A percentile compares a stretch with the other conserved stretches of the same genome.
These are phyloP conservation scores for Halcyon leucocephala DNA, from an alignment of 2,797 vertebrate species.

Conservation along the genomic window DNA sequence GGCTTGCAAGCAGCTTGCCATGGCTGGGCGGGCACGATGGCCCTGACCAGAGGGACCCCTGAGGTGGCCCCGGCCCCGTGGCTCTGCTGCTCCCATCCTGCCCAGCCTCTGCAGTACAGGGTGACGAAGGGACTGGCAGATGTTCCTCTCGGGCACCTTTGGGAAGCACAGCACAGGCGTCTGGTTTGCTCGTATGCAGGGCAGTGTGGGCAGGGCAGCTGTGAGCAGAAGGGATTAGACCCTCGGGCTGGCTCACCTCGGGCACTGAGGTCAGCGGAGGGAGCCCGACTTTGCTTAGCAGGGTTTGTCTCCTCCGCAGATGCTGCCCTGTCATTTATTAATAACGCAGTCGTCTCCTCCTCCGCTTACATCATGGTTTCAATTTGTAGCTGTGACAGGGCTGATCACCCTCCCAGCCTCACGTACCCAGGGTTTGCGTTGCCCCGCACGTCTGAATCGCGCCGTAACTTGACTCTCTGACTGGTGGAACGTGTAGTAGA, in stretches of 20 bases:
- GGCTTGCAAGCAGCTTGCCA: not conserved
- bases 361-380: slow-evolving; percentile 24
- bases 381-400: slow-evolving; percentile 5
- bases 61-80: not conserved
- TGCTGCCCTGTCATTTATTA: not conserved
- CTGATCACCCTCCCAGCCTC: not conserved
- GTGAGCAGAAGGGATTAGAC: slow-evolving; percentile 1
- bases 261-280: not conserved
- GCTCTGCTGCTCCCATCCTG: not conserved
- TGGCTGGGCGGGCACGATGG: fast-evolving
- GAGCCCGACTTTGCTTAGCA: not conserved
- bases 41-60: fast-evolving
- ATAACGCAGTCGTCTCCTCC: not conserved
- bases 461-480: slow-evolving; percentile 37
- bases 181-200: not conserved
- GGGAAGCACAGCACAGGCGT: not conserved
- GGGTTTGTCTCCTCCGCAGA: not conserved
- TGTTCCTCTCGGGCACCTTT: not conserved
- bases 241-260: not conserved
- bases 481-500: not conserved
- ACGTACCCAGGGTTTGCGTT: not conserved
- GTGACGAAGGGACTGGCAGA: not conserved
- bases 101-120: not conserved
- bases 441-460: not conserved
- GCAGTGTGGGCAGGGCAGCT: slow-evolving; percentile 3